These are phyloP conservation scores for Calephelis nemesis DNA, from an alignment of 1,140 invertebrate genomes.

Conservation along the genomic window DNA sequence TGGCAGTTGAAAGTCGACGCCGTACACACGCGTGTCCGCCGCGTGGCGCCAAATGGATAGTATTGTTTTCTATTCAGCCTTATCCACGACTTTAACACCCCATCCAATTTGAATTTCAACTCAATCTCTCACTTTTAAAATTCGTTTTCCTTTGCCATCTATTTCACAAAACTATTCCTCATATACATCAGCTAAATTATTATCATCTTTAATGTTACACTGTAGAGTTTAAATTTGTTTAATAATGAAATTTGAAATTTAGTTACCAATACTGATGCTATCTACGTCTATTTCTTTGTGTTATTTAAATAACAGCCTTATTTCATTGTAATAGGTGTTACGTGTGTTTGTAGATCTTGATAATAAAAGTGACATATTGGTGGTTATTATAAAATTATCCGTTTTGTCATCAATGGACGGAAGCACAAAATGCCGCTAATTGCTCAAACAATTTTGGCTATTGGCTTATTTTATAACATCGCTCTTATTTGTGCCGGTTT, in stretches of 20 bases:
- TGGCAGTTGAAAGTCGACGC: constrained; percentile 57
- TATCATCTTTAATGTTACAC: not conserved
- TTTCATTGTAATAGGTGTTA: not conserved
- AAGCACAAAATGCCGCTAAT: constrained; percentile 30
- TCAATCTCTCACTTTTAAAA: not conserved
- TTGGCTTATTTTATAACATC: not conserved
- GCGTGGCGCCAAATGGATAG: constrained; percentile 59
- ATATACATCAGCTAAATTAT: not conserved
- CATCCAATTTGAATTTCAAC: not conserved
- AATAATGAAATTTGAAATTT: constrained; percentile 5
- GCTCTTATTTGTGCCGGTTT: too few species aligned
- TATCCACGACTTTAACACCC: constrained; percentile 38
- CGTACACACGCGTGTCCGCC: constrained; percentile 49
- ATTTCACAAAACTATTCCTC: not conserved
- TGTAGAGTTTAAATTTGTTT: constrained; percentile 22
- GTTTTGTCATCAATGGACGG: constrained; percentile 37
- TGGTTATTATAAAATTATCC: constrained; percentile 39
- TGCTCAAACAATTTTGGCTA: constrained; percentile 22
- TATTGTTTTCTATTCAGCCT: constrained; percentile 56
- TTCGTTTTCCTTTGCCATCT: not conserved
- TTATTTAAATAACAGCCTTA: constrained; percentile 20
- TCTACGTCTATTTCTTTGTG: not conserved
- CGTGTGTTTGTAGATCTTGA: constrained; percentile 6
- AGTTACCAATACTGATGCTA: constrained; percentile 27
- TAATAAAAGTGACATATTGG: constrained; percentile 45